Percentiles rank a stretch among this genome's conserved stretches.
Evolutionary conservation across 64 coral and sea anemone species (phyloP).

Genomic region (Anthopleura sola): DNA sequence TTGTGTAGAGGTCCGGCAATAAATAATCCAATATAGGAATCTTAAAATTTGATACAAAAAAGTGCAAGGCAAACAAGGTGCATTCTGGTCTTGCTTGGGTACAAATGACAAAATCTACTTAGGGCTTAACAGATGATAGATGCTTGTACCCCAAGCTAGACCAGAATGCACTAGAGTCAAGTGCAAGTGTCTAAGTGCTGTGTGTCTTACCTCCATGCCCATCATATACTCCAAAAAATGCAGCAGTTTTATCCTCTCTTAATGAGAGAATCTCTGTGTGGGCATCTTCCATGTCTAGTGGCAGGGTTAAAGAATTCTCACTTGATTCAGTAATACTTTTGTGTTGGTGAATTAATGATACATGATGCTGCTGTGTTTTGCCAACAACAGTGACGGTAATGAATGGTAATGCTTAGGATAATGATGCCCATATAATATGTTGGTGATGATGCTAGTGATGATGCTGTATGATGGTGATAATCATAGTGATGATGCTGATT

Average conservation of each 20-base stretch:
- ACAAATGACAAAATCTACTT: background rate
- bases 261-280: conserved; percentile 90
- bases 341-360: background rate
- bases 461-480: too few relatives aligned
- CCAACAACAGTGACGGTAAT: background rate
- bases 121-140: background rate
- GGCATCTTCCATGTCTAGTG: conserved; percentile 91
- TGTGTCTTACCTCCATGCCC: conserved; percentile 71
- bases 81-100: background rate
- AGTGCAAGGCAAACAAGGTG: background rate
- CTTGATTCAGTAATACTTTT: background rate
- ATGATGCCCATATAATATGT: too few relatives aligned
- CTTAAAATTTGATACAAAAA: too few relatives aligned
- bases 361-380: background rate
- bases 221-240: conserved; percentile 94
- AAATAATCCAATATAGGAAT: too few relatives aligned
- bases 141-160: background rate
- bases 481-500: too few relatives aligned
- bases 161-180: background rate
- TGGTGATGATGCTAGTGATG: too few relatives aligned
- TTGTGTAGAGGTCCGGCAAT: too few relatives aligned
- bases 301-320: conserved; percentile 30
- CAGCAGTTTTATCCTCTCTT: conserved; percentile 74
- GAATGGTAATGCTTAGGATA: background rate
- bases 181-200: background rate